phyloP scores from a whole-genome alignment of 2,113 vertebrate species.

The Falco punctatus region DNA sequence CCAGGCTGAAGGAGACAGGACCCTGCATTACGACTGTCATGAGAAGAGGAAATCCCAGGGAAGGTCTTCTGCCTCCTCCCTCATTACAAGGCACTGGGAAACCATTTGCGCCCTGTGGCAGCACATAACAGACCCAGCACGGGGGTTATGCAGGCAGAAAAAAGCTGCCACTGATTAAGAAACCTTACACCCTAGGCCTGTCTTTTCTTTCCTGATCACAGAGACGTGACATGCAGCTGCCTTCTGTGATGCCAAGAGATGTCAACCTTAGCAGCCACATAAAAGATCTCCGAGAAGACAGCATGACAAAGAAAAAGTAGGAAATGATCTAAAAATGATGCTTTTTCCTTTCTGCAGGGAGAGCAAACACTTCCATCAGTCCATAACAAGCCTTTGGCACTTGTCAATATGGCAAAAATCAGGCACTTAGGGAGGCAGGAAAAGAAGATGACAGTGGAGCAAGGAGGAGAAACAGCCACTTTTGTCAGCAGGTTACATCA shows the following conservation, averaged over 20 bases:
- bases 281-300: not conserved
- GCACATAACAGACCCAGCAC: not conserved
- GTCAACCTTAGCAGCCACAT: not conserved
- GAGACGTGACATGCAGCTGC: not conserved
- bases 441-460: not conserved
- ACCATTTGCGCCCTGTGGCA: not conserved
- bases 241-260: accelerated
- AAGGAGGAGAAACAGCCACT: not conserved
- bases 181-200: not conserved
- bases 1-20: not conserved
- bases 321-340: not conserved
- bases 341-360: not conserved
- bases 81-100: not conserved
- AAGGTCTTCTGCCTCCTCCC: not conserved
- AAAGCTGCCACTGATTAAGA: not conserved
- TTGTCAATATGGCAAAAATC: not conserved
- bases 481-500: not conserved
- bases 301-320: not conserved
- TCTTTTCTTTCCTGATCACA: not conserved
- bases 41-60: not conserved
- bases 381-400: not conserved
- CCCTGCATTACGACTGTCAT: no score
- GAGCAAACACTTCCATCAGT: not conserved
- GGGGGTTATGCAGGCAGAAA: not conserved
- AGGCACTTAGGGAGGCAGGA: not conserved